Evolutionary conservation across 2,888 invertebrate species (phyloP).

Genomic region (Drosophila subsilvestris): DNA sequence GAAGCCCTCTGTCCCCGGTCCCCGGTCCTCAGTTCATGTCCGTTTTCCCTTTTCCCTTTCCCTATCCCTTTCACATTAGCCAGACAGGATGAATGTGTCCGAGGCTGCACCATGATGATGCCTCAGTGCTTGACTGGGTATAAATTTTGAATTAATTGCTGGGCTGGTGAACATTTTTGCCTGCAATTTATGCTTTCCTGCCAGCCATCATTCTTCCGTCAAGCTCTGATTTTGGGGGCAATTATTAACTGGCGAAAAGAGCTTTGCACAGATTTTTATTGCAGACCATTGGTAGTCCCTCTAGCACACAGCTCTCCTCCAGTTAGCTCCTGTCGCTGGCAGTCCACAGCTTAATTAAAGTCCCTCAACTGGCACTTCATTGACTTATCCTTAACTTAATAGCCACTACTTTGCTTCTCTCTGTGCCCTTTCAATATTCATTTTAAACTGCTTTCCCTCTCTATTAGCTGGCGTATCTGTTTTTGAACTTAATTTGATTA

Average conservation of each 20-base stretch:
- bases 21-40: no score
- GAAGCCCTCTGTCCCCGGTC: slow-evolving; percentile 26
- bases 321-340: not conserved
- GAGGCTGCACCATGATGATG: slow-evolving; percentile 39
- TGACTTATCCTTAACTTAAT: not conserved
- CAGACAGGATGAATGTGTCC: slow-evolving; percentile 39
- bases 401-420: not conserved
- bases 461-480: slow-evolving; percentile 27
- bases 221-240: slow-evolving; percentile 37
- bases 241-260: slow-evolving; percentile 27
- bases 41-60: not conserved
- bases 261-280: slow-evolving; percentile 33
- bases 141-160: slow-evolving; percentile 79
- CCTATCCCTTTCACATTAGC: slow-evolving; percentile 34
- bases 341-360: slow-evolving; percentile 37
- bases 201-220: slow-evolving; percentile 24
- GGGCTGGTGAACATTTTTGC: slow-evolving; percentile 28
- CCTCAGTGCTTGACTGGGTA: slow-evolving; percentile 53
- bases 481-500: slow-evolving; percentile 59
- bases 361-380: not conserved
- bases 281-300: slow-evolving; percentile 4
- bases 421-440: not conserved
- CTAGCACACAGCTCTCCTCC: not conserved
- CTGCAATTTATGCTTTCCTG: slow-evolving; percentile 44
- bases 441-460: not conserved